A percentile compares a stretch with the other conserved stretches of the same genome.
Conservation (phyloP, 2,888 invertebrate genomes). For the Tryphoninae sp. region DNA sequence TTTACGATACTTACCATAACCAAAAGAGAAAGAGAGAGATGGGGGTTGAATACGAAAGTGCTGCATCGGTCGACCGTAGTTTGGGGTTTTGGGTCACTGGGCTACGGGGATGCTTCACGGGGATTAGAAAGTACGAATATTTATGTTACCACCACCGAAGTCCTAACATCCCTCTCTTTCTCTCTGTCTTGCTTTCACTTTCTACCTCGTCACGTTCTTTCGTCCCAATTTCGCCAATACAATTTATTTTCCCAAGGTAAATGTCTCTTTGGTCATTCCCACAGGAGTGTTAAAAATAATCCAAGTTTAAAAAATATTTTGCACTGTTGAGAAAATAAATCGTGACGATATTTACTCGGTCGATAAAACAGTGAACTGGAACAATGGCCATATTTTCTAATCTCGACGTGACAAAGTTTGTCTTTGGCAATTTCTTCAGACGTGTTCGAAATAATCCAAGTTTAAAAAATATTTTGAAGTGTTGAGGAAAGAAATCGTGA, state of each 20-base stretch:
- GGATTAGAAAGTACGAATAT: slow-evolving; percentile 71
- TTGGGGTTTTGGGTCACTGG: slow-evolving; percentile 73
- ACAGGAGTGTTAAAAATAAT: too few species aligned
- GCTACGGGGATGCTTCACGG: slow-evolving; percentile 65
- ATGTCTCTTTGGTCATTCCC: background rate
- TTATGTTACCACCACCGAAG: slow-evolving; percentile 65
- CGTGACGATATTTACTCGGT: too few species aligned
- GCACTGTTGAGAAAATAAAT: too few species aligned
- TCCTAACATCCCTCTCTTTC: background rate
- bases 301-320: too few species aligned
- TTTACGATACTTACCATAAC: slow-evolving; percentile 56
- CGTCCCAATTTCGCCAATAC: background rate
- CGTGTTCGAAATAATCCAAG: too few species aligned
- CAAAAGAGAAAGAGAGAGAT: background rate
- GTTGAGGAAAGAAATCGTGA: too few species aligned
- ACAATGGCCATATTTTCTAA: background rate
- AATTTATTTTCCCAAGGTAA: background rate
- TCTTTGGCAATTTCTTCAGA: too few species aligned
- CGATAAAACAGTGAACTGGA: background rate
- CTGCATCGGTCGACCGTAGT: slow-evolving; percentile 63
- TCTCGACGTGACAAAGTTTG: background rate
- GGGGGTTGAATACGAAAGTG: background rate
- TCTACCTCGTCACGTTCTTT: background rate
- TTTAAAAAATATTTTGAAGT: too few species aligned
- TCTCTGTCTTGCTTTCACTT: slow-evolving; percentile 41